A percentile compares a stretch with the other conserved stretches of the same genome.
Evolutionary conservation across 1,140 invertebrate species (phyloP).

Genomic region (Aradophagus sp.): DNA sequence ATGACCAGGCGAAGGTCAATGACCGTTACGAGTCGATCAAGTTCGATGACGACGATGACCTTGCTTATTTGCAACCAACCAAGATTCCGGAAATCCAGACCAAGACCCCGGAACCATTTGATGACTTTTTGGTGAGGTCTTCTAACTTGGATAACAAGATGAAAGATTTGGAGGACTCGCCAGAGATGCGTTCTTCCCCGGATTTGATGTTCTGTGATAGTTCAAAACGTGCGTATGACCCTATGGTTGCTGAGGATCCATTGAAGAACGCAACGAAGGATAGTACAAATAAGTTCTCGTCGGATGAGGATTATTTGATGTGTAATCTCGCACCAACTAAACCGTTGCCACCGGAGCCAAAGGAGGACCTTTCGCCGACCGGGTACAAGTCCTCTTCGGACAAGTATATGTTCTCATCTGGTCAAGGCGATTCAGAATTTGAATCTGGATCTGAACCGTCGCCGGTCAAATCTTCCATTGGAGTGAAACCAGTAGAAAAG

Average conservation of each 20-base stretch:
- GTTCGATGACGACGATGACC: conserved; percentile 25
- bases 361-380: conserved; percentile 12
- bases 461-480: conserved; percentile 56
- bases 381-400: conserved; percentile 4
- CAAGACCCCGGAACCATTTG: conserved; percentile 10
- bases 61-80: conserved; percentile 8
- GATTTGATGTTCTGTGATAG: conserved; percentile 27
- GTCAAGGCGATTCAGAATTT: conserved; percentile 61
- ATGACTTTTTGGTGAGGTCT: conserved; percentile 18
- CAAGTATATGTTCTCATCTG: conserved; percentile 19
- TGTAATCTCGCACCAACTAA: conserved; percentile 32
- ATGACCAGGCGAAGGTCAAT: conserved; percentile 6
- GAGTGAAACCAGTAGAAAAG: conserved; percentile 25
- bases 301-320: no score
- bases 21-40: conserved; percentile 10
- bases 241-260: no score
- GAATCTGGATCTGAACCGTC: conserved; percentile 67
- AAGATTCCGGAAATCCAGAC: not conserved
- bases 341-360: conserved; percentile 32
- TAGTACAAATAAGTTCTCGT: no score
- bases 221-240: no score
- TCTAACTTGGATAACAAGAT: conserved; percentile 1
- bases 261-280: no score
- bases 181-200: conserved; percentile 9
- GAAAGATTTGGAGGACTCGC: conserved; percentile 14